phyloP scores from a whole-genome alignment of 2,888 invertebrate genomes.

The Crioceris asparagi region DNA sequence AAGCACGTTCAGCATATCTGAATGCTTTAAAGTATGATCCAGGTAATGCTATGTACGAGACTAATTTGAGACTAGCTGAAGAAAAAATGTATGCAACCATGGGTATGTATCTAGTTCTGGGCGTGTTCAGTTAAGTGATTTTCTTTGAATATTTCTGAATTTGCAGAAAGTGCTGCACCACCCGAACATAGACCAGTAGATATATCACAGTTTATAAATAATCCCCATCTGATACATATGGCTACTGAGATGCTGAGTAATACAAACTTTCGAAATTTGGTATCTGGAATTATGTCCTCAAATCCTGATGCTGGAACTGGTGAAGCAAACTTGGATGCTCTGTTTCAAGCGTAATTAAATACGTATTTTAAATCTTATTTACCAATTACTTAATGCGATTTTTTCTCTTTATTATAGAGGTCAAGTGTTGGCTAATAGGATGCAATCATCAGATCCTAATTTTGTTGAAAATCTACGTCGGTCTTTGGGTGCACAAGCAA shows the following conservation, averaged over 20 bases:
- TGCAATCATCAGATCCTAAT: slow-evolving; percentile 73
- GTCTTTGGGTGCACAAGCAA: too few relatives aligned
- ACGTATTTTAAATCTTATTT: too few relatives aligned
- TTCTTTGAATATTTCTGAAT: not conserved
- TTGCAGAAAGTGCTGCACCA: slow-evolving; percentile 22
- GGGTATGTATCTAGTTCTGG: slow-evolving; percentile 17
- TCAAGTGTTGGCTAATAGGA: slow-evolving; percentile 56
- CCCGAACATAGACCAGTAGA: slow-evolving; percentile 37
- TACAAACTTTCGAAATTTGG: slow-evolving; percentile 69
- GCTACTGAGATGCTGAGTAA: slow-evolving; percentile 77
- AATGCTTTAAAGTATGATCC: slow-evolving; percentile 88
- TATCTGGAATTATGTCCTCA: slow-evolving; percentile 33
- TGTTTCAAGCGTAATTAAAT: too few relatives aligned
- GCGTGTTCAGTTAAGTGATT: not conserved
- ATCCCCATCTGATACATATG: slow-evolving; percentile 75
- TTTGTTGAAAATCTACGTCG: slow-evolving; percentile 55
- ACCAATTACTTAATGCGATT: slow-evolving; percentile 22
- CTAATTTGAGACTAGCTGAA: slow-evolving; percentile 76
- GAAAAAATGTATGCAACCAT: slow-evolving; percentile 38
- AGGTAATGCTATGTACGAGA: slow-evolving; percentile 78
- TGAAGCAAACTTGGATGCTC: slow-evolving; percentile 29
- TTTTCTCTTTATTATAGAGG: not conserved
- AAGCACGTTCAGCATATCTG: slow-evolving; percentile 77
- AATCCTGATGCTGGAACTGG: slow-evolving; percentile 26
- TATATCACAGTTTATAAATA: slow-evolving; percentile 58